phyloP scores from a whole-genome alignment of 2,113 vertebrate genomes.

The Jaculus jaculus region DNA sequence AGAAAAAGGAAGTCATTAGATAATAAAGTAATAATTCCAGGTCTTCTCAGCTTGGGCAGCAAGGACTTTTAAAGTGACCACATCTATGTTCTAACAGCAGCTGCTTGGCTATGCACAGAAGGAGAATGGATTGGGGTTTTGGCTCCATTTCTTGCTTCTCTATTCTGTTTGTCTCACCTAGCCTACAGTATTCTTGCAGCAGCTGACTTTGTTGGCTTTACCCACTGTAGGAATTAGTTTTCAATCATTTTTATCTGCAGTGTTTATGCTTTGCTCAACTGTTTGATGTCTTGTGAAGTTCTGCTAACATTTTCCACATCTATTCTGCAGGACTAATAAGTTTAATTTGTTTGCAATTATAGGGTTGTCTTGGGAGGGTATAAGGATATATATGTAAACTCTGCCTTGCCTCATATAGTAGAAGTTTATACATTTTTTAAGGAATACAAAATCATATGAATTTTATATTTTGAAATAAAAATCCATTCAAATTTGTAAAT shows the following conservation, averaged over 20 bases:
- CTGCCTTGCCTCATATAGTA: not conserved
- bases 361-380: not conserved
- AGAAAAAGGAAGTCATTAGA: too few species aligned
- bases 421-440: not conserved
- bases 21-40: too few species aligned
- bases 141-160: not conserved
- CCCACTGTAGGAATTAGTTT: not conserved
- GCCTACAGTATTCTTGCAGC: not conserved
- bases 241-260: not conserved
- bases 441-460: not conserved
- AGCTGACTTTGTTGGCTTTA: not conserved
- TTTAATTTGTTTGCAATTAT: not conserved
- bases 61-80: too few species aligned
- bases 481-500: not conserved
- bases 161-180: not conserved
- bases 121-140: not conserved
- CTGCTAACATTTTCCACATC: not conserved
- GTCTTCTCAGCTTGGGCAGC: too few species aligned
- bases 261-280: not conserved
- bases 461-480: slow-evolving; percentile 7
- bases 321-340: not conserved
- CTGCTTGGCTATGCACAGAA: not conserved
- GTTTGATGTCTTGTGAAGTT: not conserved
- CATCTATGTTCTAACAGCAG: too few species aligned
- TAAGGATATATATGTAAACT: not conserved